Percentiles rank a stretch among this genome's conserved stretches.
Conservation (phyloP, 1,140 invertebrate genomes). For the Drosophila lacertosa region DNA sequence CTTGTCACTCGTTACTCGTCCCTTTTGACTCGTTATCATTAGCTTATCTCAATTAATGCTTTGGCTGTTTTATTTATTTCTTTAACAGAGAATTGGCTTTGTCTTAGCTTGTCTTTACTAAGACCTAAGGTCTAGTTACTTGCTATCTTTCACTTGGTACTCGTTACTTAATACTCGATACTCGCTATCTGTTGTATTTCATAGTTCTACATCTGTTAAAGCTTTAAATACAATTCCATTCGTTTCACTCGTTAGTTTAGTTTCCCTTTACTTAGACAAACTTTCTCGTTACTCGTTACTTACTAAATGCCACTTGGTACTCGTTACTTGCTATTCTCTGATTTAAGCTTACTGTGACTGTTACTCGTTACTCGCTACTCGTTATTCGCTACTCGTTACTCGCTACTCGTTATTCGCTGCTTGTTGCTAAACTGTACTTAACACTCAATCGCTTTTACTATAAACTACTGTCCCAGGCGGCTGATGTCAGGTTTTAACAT, state of each 20-base stretch:
- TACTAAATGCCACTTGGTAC: background rate
- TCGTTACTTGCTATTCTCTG: conserved; percentile 10
- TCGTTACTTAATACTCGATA: background rate
- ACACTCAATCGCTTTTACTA: conserved; percentile 50
- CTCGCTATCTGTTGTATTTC: background rate
- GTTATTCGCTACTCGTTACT: background rate
- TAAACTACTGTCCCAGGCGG: conserved; percentile 24
- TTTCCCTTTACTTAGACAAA: no score
- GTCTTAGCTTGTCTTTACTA: no score
- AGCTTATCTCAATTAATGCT: no score
- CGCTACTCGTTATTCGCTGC: background rate
- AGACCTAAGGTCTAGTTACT: no score
- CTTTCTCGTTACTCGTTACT: background rate
- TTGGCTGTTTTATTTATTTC: no score
- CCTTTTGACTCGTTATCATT: no score
- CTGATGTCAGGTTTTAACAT: conserved; percentile 24
- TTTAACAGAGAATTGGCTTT: no score
- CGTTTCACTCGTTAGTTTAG: background rate
- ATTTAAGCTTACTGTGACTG: no score
- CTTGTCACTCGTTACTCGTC: no score
- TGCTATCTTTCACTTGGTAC: no score
- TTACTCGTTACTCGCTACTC: background rate
- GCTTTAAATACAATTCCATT: no score
- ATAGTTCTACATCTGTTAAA: no score
- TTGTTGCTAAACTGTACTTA: conserved; percentile 46